These are phyloP conservation scores for Stictocephala bisonia DNA, from an alignment of 2,888 invertebrate species.

Conservation along the genomic window DNA sequence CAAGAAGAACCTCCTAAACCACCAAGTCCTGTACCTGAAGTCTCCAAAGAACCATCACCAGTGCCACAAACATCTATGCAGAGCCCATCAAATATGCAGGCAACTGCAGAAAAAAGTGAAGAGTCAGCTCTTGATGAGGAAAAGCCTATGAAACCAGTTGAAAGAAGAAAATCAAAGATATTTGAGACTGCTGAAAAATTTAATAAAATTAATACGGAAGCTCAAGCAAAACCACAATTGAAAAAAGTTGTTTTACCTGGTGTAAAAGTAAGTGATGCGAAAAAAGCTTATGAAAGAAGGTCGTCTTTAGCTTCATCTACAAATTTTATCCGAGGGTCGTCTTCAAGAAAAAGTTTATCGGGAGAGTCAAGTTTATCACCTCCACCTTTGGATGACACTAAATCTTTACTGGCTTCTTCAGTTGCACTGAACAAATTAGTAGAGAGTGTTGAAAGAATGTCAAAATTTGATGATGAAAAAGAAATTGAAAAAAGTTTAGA, in stretches of 20 bases:
- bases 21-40: conserved; percentile 24
- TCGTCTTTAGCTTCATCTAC: conserved; percentile 64
- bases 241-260: conserved; percentile 85
- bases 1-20: conserved; percentile 51
- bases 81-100: conserved; percentile 14
- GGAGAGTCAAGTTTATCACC: conserved; percentile 44
- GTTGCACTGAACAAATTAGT: conserved; percentile 61
- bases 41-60: conserved; percentile 35
- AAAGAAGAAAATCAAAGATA: conserved; percentile 74
- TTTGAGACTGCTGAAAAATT: conserved; percentile 79
- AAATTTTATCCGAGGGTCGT: conserved; percentile 60
- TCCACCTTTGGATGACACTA: conserved; percentile 47
- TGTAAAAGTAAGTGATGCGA: conserved; percentile 87
- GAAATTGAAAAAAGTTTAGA: conserved; percentile 60
- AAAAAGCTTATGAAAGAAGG: conserved; percentile 87
- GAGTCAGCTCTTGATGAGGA: conserved; percentile 51
- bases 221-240: conserved; percentile 69
- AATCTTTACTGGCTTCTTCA: conserved; percentile 58
- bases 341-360: conserved; percentile 43
- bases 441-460: conserved; percentile 61
- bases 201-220: conserved; percentile 66
- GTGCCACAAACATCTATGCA: not conserved
- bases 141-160: conserved; percentile 65
- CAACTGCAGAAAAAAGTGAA: conserved; percentile 54
- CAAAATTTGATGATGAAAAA: conserved; percentile 53